phyloP scores from a whole-genome alignment of 2,888 invertebrate species.

The Plutella xylostella region DNA sequence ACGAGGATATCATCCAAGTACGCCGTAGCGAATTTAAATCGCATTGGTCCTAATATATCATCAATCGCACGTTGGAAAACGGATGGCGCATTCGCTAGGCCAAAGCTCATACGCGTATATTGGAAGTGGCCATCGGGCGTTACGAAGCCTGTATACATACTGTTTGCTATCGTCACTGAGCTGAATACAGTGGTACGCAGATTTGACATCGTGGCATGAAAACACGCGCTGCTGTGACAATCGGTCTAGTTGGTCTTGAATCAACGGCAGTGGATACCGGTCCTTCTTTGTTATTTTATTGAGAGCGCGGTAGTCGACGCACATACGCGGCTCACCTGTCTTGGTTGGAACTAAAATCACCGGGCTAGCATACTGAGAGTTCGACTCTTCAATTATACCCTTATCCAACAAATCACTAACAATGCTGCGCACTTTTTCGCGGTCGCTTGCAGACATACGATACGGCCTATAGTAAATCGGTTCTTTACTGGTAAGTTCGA shows the following conservation, averaged over 20 bases:
- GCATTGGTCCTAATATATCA: constrained; percentile 10
- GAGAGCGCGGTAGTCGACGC: too few species aligned
- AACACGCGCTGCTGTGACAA: constrained; percentile 9
- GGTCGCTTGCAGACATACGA: too few species aligned
- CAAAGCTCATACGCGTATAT: constrained; percentile 15
- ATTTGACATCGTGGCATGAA: constrained; percentile 12
- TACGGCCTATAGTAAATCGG: too few species aligned
- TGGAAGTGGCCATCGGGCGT: too few species aligned
- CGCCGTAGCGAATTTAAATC: constrained; percentile 13
- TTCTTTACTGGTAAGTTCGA: too few species aligned
- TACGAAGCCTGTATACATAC: constrained; percentile 11
- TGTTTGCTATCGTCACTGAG: constrained; percentile 5
- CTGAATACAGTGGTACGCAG: constrained; percentile 16
- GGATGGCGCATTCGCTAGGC: constrained; percentile 12
- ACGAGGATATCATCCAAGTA: constrained; percentile 16
- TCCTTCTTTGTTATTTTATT: constrained; percentile 15
- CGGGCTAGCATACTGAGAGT: constrained; percentile 14
- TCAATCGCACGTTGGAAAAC: constrained; percentile 14
- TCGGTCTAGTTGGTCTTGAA: constrained; percentile 13
- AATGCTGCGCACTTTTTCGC: too few species aligned
- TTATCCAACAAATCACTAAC: too few species aligned
- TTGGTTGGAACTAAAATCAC: too few species aligned
- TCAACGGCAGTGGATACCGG: constrained; percentile 13
- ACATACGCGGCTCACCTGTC: constrained; percentile 15
- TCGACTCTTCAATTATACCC: constrained; percentile 10